A percentile compares a stretch with the other conserved stretches of the same genome.
phyloP scores from a whole-genome alignment of 1,140 invertebrate species.

The Drosophila punjabiensis region DNA sequence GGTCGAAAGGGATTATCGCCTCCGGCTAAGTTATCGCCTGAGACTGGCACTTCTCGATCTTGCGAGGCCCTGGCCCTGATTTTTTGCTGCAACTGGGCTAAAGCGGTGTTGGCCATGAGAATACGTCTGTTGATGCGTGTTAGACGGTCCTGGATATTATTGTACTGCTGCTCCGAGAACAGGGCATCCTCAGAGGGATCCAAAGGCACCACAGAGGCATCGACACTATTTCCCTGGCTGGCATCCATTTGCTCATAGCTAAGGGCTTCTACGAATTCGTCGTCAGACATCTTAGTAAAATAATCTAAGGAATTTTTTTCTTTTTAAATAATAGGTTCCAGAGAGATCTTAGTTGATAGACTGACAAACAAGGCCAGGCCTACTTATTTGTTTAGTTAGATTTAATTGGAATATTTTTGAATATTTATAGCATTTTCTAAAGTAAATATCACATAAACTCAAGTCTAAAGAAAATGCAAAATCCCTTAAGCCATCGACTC shows the following conservation, averaged over 20 bases:
- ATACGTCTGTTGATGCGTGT: slow-evolving; percentile 15
- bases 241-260: neutral
- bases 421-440: neutral
- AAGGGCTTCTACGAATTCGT: slow-evolving; percentile 4
- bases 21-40: slow-evolving; percentile 17
- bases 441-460: neutral
- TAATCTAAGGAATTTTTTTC: neutral
- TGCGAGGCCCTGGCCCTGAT: neutral
- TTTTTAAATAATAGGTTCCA: neutral
- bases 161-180: slow-evolving; percentile 30
- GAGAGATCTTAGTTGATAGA: neutral
- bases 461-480: neutral
- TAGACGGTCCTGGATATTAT: slow-evolving; percentile 27
- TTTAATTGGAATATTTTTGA: neutral
- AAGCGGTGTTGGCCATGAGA: neutral
- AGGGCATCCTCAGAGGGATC: slow-evolving; percentile 27
- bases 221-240: neutral
- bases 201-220: slow-evolving; percentile 4
- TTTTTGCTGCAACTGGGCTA: slow-evolving; percentile 6
- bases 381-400: neutral
- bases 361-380: neutral
- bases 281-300: slow-evolving; percentile 20
- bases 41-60: no score
- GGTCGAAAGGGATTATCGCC: slow-evolving; percentile 15
- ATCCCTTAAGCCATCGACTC: neutral